Conservation (phyloP, 2,888 invertebrate genomes). For the Dicycla oo region DNA sequence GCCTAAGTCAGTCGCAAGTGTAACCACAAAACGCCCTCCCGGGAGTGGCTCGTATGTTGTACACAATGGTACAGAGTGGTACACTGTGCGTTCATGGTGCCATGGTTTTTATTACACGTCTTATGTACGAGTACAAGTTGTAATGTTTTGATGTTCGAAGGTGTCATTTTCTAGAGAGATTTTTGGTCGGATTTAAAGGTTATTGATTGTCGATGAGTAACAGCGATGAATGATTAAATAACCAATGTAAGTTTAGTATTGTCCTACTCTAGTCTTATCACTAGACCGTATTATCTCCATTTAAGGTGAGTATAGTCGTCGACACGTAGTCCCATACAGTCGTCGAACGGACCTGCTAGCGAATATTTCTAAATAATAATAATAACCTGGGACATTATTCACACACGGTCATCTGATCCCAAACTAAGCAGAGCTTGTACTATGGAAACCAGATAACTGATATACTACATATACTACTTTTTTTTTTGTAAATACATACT, state of each 20-base stretch:
- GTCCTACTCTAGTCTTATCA: too few species aligned
- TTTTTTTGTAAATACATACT: too few species aligned
- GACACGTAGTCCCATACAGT: too few species aligned
- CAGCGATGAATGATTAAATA: background rate
- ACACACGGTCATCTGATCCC: too few species aligned
- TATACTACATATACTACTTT: too few species aligned
- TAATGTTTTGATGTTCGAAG: background rate
- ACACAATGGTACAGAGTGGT: slow-evolving; percentile 36
- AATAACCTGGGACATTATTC: too few species aligned
- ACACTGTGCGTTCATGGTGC: slow-evolving; percentile 50
- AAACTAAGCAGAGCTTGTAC: too few species aligned
- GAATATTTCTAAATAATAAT: too few species aligned
- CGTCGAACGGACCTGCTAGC: too few species aligned
- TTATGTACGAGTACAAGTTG: background rate
- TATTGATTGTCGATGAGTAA: background rate
- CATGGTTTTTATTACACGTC: slow-evolving; percentile 45
- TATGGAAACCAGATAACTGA: too few species aligned
- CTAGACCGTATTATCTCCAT: background rate
- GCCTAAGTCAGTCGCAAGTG: slow-evolving; percentile 78
- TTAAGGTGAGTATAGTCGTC: too few species aligned
- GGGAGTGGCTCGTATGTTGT: slow-evolving; percentile 67
- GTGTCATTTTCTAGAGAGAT: slow-evolving; percentile 2
- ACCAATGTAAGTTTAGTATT: background rate
- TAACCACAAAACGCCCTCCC: slow-evolving; percentile 83
- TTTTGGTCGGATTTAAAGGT: too few species aligned